These are phyloP conservation scores for Heterodera schachtii DNA, from an alignment of 1,140 invertebrate species.

Conservation along the genomic window DNA sequence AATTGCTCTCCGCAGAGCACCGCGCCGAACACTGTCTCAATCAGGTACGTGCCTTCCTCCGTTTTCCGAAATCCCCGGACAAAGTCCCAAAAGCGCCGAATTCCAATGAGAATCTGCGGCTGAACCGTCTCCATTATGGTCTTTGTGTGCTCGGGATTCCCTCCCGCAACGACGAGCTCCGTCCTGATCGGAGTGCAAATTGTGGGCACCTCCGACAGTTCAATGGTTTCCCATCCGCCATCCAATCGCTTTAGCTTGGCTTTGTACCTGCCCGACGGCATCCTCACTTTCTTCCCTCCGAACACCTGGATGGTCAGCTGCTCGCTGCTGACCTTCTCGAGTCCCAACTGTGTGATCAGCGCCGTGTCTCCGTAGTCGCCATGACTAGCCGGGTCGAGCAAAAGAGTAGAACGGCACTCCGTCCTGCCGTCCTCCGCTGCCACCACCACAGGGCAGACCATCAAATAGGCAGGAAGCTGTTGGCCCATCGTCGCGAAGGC, in stretches of 20 bases:
- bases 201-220: background rate
- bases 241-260: background rate
- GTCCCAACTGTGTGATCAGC: background rate
- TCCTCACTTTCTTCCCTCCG: background rate
- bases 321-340: too few species aligned
- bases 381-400: slow-evolving; percentile 1
- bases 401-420: background rate
- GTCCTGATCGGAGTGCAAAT: slow-evolving; percentile 7
- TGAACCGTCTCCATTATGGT: background rate
- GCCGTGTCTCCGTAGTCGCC: background rate
- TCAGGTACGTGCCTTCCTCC: background rate
- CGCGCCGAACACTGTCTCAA: slow-evolving; percentile 5
- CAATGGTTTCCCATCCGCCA: slow-evolving; percentile 1
- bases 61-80: background rate
- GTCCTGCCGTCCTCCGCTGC: background rate
- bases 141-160: background rate
- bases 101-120: background rate
- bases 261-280: too few species aligned
- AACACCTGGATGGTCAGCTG: background rate
- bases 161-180: too few species aligned
- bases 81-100: slow-evolving; percentile 10
- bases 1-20: background rate
- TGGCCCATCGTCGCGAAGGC: too few species aligned
- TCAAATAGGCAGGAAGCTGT: too few species aligned
- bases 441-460: background rate